phyloP scores from a whole-genome alignment of 2,113 vertebrate species.

The Mesocricetus auratus region DNA sequence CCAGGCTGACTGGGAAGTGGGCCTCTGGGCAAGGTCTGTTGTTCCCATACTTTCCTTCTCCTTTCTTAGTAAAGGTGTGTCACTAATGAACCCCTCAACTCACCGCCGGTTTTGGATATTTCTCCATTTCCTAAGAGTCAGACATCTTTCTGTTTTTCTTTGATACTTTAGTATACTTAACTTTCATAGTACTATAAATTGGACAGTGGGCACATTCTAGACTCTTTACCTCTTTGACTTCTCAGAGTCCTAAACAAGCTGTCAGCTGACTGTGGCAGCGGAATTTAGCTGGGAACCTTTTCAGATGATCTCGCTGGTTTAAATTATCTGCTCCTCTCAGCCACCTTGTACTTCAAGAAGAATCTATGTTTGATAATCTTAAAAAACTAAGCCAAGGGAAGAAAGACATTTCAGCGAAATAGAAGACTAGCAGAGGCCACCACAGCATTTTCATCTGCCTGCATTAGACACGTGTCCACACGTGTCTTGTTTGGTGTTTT shows the following conservation, averaged over 20 bases:
- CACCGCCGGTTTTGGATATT: conserved; percentile 39
- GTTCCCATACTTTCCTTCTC: background rate
- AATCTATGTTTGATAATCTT: conserved; percentile 26
- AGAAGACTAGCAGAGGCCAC: background rate
- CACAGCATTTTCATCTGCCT: background rate
- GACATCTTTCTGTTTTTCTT: conserved; percentile 51
- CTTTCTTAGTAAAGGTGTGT: background rate
- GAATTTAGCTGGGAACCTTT: conserved; percentile 72
- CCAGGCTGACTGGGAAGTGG: too few species aligned
- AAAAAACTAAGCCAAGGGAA: conserved; percentile 27
- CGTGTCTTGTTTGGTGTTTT: background rate
- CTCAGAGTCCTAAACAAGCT: conserved; percentile 67
- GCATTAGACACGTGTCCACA: background rate
- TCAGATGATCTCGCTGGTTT: conserved; percentile 12
- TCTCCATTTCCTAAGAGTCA: conserved; percentile 43
- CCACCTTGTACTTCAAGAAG: background rate
- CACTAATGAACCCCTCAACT: conserved; percentile 24
- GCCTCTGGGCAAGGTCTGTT: too few species aligned
- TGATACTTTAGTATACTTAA: conserved; percentile 62
- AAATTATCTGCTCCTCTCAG: conserved; percentile 65
- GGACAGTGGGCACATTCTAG: conserved; percentile 68
- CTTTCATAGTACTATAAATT: conserved; percentile 78
- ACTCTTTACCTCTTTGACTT: conserved; percentile 73
- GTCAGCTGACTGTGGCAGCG: conserved; percentile 75
- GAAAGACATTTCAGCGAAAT: conserved; percentile 1